Conservation (phyloP, 2,797 vertebrate genomes). For the Graptemys geographica region DNA sequence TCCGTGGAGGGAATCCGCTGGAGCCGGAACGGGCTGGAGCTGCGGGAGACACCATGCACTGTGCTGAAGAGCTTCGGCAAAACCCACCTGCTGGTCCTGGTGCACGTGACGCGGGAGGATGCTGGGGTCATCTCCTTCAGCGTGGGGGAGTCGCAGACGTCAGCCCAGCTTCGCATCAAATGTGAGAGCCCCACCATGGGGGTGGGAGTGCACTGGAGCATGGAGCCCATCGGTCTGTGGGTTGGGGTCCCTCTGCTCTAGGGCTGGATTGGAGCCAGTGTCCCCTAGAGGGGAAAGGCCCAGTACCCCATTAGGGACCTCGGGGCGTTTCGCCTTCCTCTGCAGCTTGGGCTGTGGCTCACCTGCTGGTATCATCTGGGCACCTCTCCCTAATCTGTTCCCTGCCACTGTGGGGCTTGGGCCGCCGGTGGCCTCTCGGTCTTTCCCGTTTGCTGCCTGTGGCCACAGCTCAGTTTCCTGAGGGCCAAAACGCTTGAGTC, state of each 20-base stretch:
- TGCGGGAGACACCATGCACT: slow-evolving; percentile 87
- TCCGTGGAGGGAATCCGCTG: slow-evolving; percentile 90
- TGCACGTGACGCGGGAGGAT: slow-evolving; percentile 93
- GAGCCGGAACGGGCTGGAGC: slow-evolving; percentile 91
- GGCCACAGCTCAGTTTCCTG: not conserved
- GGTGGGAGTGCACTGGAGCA: no score
- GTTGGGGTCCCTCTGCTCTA: not conserved
- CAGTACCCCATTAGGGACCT: no score
- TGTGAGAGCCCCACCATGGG: slow-evolving; percentile 78
- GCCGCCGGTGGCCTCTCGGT: no score
- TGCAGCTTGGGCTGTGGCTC: not conserved
- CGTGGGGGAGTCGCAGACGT: slow-evolving; percentile 91
- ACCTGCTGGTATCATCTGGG: not conserved
- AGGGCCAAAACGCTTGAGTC: no score
- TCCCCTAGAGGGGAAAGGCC: not conserved
- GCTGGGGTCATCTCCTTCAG: slow-evolving; percentile 92
- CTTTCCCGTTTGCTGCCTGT: not conserved
- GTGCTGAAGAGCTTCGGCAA: slow-evolving; percentile 96
- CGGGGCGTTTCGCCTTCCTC: not conserved
- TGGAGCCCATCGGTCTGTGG: not conserved
- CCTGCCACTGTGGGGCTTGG: not conserved
- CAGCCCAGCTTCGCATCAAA: slow-evolving; percentile 95
- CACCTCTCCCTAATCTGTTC: no score
- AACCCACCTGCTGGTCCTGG: slow-evolving; percentile 95
- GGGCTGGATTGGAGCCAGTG: not conserved